Base-by-base conservation (phyloP, 2,888 invertebrate genomes). In the Salticus scenicus region DNA sequence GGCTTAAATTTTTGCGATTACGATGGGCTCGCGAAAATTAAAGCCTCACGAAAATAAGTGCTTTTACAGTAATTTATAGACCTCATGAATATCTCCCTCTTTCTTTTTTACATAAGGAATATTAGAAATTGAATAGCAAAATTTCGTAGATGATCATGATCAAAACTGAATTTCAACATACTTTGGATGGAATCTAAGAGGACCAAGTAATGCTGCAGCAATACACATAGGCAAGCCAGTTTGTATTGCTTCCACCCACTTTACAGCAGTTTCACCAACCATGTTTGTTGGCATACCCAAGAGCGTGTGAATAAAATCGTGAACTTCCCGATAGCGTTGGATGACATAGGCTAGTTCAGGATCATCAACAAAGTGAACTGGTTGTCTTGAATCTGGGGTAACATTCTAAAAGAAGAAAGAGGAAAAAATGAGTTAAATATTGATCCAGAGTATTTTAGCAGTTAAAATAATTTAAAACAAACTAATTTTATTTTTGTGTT, bases 171-270 rank as follows among this genome's bases (percentile, higher is more conserved):
- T 30, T 66, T 30, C 12, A 10, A 66, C 66, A 66, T 92, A 94
- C 94, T 96, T 97, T 78, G 97, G 95, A 89, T 94, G 94, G 17
- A 99, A 92, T 89, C 98, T 93, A 17, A 95, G 92, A 0, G 98
- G 96, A 14, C 98, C 99, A 93, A 98, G 97, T 80, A 98, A 93
- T 0, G 96, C 98, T 27, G 96, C 99, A 74, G 95, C 94, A 87
- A 97, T 93, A 90, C 98, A 98, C 98, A 99, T 98, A 0, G 99
- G 99, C 31, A 99, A 92, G 73, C 94, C 95, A 14, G 96, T 96
- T 92, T 99, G 99, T 81, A 99, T 94, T 0, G 96, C 99, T 93
- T 99, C 99, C 71, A 99, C 94, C 97, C 98, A 98, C 92, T 99
- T 99, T 5, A 99, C 96, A 14, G 96, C 94, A 7, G 93, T 92